phyloP scores from a whole-genome alignment of 1,140 invertebrate genomes.

The Drosophila funebris region DNA sequence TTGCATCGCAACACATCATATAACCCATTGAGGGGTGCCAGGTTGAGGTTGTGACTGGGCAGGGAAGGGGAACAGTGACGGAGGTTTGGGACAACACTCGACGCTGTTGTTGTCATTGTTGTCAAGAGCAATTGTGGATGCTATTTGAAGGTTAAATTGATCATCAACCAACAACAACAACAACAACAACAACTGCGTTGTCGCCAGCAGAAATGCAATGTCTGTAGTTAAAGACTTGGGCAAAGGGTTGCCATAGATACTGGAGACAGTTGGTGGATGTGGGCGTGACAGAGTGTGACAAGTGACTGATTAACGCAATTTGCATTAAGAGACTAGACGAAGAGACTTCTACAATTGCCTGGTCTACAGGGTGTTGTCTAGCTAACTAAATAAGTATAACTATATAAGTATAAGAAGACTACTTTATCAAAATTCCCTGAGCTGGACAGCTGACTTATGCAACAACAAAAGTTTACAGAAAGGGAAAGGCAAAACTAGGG shows the following conservation, averaged over 20 bases:
- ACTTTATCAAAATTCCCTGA: too few species aligned
- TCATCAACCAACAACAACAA: conserved; percentile 43
- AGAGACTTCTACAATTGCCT: not conserved
- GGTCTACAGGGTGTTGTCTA: not conserved
- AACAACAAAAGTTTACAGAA: too few species aligned
- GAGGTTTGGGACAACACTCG: conserved; percentile 5
- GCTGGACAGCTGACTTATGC: too few species aligned
- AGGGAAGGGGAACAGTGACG: not conserved
- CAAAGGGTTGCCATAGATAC: conserved; percentile 12
- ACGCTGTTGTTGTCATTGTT: conserved; percentile 26
- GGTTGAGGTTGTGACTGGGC: conserved; percentile 21
- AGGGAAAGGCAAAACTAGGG: too few species aligned
- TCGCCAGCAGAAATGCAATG: conserved; percentile 39
- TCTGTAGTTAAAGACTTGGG: conserved; percentile 6
- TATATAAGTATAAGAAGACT: not conserved
- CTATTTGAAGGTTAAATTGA: conserved; percentile 75
- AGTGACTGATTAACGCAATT: conserved; percentile 39
- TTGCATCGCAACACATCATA: not conserved
- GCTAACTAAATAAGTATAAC: not conserved
- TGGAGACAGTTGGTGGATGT: not conserved
- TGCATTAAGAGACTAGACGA: conserved; percentile 18
- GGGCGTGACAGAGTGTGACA: not conserved
- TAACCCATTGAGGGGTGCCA: conserved; percentile 29
- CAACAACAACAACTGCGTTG: conserved; percentile 1
- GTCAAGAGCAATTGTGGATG: conserved; percentile 48